Evolutionary conservation across 2,888 invertebrate species (phyloP), one percentile per base, ranked within the genome.

Genomic region (Pristionchus maxplancki): DNA sequence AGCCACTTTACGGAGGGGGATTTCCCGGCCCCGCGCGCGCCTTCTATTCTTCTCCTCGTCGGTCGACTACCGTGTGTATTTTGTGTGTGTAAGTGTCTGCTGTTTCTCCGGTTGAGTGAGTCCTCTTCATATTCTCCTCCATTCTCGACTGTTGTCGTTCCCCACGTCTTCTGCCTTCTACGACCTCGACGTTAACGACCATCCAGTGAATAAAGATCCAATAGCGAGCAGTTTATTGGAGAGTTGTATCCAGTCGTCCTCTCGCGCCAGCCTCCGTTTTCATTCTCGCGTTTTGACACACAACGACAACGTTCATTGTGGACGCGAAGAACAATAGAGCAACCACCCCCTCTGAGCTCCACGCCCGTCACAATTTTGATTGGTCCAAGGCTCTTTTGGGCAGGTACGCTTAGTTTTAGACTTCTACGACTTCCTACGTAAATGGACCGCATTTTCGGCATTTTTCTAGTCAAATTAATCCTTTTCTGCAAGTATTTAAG

Each of bases 61-160:
- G 37, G n/a, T 34, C 44, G 28, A 20, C 44, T 28, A 78, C 78
- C 44, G 78, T 78, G 71, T 71, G 74, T 74, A 11, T 31, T 17
- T n/a, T 58, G 58, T 58, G 8, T 58, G n/a, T 58, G 58, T 6
- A 58, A 24, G 50, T 50, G 50, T 4, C 4, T 20, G 9, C 24
- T 58, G 74, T 28, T 34, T 78, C 34, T 78, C n/a, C 78, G 78
- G 48, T 78, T 44, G 78, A 78, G 44, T 78, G 78, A 78, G 40
- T 31, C 24, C 28, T 24, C 71, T 31, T 24, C 20, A 37, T 37
- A 37, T 34, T 71, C 71, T 37, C 71, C 37, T 37, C 71, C 71
- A 37, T 34, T 71, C 71, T 37, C 71, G 58, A 11, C 71, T 71
- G 71, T 71, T 71, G 20, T 71, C 34, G 71, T 71, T 20, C 44